phyloP scores from a whole-genome alignment of 2,888 invertebrate species.

The Tuberolachnus salignus region DNA sequence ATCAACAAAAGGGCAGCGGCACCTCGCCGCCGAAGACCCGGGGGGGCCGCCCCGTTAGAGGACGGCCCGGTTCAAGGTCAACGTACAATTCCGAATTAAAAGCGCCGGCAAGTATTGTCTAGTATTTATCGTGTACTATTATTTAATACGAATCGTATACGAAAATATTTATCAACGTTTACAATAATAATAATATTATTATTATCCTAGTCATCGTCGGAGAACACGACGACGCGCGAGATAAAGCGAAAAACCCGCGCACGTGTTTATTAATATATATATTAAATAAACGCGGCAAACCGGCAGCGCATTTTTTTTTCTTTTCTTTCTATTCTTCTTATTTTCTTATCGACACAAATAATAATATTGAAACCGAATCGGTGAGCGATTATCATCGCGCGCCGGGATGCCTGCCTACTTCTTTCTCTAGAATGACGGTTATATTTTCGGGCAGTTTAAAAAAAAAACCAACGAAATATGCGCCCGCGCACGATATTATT shows the following conservation, averaged over 20 bases:
- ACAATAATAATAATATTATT: slow-evolving; percentile 1
- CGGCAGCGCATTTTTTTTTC: neutral
- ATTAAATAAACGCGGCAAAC: neutral
- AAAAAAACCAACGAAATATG: neutral
- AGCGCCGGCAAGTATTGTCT: neutral
- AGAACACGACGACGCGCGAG: neutral
- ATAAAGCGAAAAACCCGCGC: neutral
- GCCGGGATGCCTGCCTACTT: too few relatives aligned
- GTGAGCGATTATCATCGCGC: neutral
- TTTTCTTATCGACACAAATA: too few relatives aligned
- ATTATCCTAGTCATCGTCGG: slow-evolving; percentile 13
- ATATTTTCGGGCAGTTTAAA: slow-evolving; percentile 1
- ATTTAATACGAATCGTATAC: too few relatives aligned
- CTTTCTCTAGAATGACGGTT: neutral
- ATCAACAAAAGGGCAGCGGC: slow-evolving; percentile 43
- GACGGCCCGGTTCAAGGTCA: slow-evolving; percentile 44
- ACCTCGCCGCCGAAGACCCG: neutral
- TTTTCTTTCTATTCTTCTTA: too few relatives aligned
- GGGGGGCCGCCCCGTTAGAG: slow-evolving; percentile 13
- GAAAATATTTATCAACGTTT: too few relatives aligned
- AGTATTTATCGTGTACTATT: too few relatives aligned
- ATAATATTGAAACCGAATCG: slow-evolving; percentile 3
- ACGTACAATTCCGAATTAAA: slow-evolving; percentile 18
- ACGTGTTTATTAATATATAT: neutral
- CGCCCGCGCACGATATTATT: neutral